phyloP scores from a whole-genome alignment of 2,113 vertebrate genomes.

The Nothobranchius kuhntae region DNA sequence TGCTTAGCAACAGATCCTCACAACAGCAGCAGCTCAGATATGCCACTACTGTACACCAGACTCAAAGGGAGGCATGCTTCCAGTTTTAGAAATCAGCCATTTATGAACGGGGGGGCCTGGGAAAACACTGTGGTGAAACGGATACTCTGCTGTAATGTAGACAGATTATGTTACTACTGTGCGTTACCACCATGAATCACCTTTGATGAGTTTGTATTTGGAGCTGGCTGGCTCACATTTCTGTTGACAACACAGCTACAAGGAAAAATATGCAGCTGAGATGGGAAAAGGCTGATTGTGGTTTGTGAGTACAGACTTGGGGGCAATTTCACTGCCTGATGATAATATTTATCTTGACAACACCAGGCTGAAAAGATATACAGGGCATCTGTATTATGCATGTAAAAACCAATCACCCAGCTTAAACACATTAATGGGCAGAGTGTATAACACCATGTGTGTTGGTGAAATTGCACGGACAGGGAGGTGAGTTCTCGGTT shows the following conservation, averaged over 20 bases:
- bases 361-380: slow-evolving; percentile 4
- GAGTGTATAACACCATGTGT: neutral
- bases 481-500: too few relatives aligned
- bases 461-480: neutral
- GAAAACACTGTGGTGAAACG: slow-evolving; percentile 68
- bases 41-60: slow-evolving; percentile 48
- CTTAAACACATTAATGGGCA: neutral
- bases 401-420: neutral
- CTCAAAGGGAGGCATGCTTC: slow-evolving; percentile 45
- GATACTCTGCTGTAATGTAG: slow-evolving; percentile 66
- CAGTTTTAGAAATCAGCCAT: slow-evolving; percentile 61
- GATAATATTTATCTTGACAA: slow-evolving; percentile 15
- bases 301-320: neutral
- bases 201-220: slow-evolving; percentile 63
- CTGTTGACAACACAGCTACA: slow-evolving; percentile 47
- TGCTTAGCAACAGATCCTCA: slow-evolving; percentile 63
- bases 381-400: neutral
- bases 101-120: slow-evolving; percentile 64
- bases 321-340: slow-evolving; percentile 4
- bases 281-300: slow-evolving; percentile 12
- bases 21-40: slow-evolving; percentile 59
- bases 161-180: slow-evolving; percentile 62
- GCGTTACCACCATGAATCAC: slow-evolving; percentile 61
- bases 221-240: slow-evolving; percentile 66
- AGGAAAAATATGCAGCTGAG: slow-evolving; percentile 24